A percentile compares a stretch with the other conserved stretches of the same genome.
Evolutionary conservation across 2,888 invertebrate species (phyloP).

Genomic region (Apomyelois bistriatella): DNA sequence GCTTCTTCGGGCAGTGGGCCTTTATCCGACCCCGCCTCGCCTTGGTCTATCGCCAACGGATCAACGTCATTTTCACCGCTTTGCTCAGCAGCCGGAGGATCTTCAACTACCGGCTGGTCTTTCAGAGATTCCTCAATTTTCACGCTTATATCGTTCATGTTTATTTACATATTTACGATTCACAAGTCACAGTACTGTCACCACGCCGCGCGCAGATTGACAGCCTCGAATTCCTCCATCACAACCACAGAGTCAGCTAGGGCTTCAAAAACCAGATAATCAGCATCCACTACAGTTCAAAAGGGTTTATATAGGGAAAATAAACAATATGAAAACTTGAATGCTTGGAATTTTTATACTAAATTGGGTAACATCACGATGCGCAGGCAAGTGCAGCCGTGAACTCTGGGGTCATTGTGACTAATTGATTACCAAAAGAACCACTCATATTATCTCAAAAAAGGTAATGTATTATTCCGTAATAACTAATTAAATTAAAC

Average conservation of each 20-base stretch:
- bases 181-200: conserved; percentile 63
- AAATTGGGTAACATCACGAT: conserved; percentile 64
- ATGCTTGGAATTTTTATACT: conserved; percentile 55
- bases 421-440: conserved; percentile 37
- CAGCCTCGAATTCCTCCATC: conserved; percentile 60
- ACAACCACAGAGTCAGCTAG: conserved; percentile 37
- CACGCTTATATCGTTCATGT: conserved; percentile 76
- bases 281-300: not conserved
- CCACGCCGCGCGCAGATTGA: conserved; percentile 66
- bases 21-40: conserved; percentile 36
- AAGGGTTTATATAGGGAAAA: conserved; percentile 8
- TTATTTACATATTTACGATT: conserved; percentile 77
- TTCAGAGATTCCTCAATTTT: conserved; percentile 71
- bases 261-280: conserved; percentile 21
- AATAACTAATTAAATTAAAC: conserved; percentile 20
- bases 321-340: conserved; percentile 37
- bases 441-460: conserved; percentile 21
- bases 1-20: conserved; percentile 35
- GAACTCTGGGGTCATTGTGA: conserved; percentile 62
- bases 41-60: conserved; percentile 61
- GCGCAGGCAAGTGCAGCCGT: conserved; percentile 61
- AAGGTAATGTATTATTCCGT: conserved; percentile 28
- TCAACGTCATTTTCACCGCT: conserved; percentile 59
- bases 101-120: conserved; percentile 47
- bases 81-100: conserved; percentile 45